Percentiles rank a stretch among this genome's conserved stretches.
phyloP scores from a whole-genome alignment of 2,888 invertebrate genomes.

The Heliothis peltigera region DNA sequence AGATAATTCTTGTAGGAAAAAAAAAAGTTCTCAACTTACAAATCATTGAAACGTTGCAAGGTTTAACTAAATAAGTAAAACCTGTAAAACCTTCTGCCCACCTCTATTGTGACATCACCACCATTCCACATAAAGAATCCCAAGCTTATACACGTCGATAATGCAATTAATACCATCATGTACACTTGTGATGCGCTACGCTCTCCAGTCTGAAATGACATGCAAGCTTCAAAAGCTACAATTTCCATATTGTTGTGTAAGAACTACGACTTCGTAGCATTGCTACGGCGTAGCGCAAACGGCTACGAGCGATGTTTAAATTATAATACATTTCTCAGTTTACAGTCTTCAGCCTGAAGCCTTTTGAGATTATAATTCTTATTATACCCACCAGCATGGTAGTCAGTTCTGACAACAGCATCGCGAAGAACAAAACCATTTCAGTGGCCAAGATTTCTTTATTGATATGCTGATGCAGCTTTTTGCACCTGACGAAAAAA shows the following conservation, averaged over 20 bases:
- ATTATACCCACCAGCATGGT: not conserved
- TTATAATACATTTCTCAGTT: no score
- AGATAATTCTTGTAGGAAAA: no score
- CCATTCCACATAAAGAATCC: constrained; percentile 24
- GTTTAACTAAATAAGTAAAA: no score
- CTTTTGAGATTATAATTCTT: no score
- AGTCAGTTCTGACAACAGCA: not conserved
- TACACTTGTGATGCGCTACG: not conserved
- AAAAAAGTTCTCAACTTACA: no score
- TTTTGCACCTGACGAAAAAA: not conserved
- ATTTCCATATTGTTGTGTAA: no score
- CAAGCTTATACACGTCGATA: not conserved
- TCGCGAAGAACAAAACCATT: not conserved
- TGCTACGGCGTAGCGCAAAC: not conserved
- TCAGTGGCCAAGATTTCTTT: constrained; percentile 1
- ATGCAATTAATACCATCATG: not conserved
- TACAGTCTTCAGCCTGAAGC: no score
- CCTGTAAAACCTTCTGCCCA: not conserved
- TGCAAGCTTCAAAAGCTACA: not conserved
- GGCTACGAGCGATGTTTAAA: not conserved
- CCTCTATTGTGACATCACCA: constrained; percentile 23
- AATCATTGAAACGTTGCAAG: no score
- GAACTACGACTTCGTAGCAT: not conserved
- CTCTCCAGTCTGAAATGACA: not conserved
- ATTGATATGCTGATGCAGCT: not conserved